Evolutionary conservation across 2,113 vertebrate genomes (phyloP), one percentile per base, ranked within the genome.

Genomic region (Prunella himalayana): DNA sequence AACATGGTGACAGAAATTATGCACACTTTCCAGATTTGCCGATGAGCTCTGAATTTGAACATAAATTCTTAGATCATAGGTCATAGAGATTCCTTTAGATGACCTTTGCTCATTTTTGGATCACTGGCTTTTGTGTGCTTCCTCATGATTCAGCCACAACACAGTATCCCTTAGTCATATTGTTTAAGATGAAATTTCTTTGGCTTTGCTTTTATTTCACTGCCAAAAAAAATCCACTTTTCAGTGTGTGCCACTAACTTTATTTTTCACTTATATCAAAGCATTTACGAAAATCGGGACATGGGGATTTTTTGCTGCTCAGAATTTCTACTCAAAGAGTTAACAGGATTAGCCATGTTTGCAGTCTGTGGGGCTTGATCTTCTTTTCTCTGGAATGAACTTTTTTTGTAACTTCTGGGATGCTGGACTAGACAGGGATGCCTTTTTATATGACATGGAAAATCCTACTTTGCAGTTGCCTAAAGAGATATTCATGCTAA

Each of bases 401-500:
- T 17, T 39, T 39, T 56, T 60, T 71, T 23, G 15, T n/a, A 54
- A 20, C 18, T 82, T 71, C 28, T 68, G 39, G 31, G 35, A 53
- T 75, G 23, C 66, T 72, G 42, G 24, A 50, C 70, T 85, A 76
- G 42, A 39, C 15, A 17, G 18, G 23, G 41, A 24, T 69, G 61
- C 24, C 13, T 63, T 92, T 92, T 91, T 41, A 45, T 60, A 9
- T 53, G 44, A 56, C 50, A 77, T 31, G 37, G 70, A 84, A 94
- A 94, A 69, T 91, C 37, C 39, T 94, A 53, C 69, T 69, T 94
- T 77, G 18, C 31, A 44, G 24, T 84, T 86, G n/a, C 44, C 45
- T 90, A 30, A 90, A 92, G 28, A 93, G 59, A 73, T 69, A 49
- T 10, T 82, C n/a, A 25, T 50, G 35, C 51, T 63, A 88, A 95